Evolutionary conservation across 2,797 vertebrate genomes (phyloP).

Genomic region (Paguma larvata): DNA sequence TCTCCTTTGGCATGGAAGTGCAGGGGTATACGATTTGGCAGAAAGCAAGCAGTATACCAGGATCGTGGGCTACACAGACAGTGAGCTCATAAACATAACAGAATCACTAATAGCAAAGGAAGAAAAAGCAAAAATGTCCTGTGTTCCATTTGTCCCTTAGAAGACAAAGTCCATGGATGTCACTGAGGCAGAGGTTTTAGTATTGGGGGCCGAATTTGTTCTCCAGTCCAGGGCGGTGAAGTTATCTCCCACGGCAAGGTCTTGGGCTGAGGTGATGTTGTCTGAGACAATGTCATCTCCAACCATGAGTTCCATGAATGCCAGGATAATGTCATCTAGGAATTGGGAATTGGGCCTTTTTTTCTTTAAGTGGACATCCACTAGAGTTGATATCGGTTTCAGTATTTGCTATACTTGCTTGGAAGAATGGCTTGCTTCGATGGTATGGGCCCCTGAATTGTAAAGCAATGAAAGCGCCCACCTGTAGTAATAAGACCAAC

Average conservation of each 20-base stretch:
- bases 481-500: neutral
- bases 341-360: too few relatives aligned
- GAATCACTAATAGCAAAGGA: neutral
- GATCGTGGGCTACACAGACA: neutral
- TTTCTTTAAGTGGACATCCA: too few relatives aligned
- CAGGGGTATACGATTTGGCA: neutral
- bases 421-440: neutral
- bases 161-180: neutral
- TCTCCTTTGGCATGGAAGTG: neutral
- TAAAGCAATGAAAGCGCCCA: too few relatives aligned
- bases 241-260: neutral
- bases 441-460: neutral
- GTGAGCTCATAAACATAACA: neutral
- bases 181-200: neutral
- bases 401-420: neutral
- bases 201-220: neutral
- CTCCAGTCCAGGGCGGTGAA: neutral
- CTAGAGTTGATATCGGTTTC: neutral
- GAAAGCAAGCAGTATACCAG: neutral
- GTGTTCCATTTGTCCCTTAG: neutral
- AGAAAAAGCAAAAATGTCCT: neutral
- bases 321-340: too few relatives aligned
- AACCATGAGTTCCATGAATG: neutral
- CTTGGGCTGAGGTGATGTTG: neutral
- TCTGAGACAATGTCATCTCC: neutral